A percentile compares a stretch with the other conserved stretches of the same genome.
phyloP scores from a whole-genome alignment of 2,888 invertebrate genomes.

The Agriotes lineatus region DNA sequence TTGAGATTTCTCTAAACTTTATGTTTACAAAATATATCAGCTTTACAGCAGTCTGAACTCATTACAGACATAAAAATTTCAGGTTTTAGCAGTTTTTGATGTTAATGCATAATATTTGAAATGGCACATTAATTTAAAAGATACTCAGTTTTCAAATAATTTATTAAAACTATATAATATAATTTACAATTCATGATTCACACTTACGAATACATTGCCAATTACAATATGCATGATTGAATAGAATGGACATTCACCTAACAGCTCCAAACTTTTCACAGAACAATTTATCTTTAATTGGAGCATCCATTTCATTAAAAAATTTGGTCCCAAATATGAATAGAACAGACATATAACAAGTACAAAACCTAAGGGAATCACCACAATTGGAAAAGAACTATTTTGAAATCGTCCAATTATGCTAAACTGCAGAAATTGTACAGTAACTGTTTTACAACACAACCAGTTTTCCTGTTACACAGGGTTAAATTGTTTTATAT shows the following conservation, averaged over 20 bases:
- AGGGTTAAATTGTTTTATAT: background rate
- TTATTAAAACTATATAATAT: background rate
- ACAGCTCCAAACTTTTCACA: background rate
- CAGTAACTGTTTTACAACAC: background rate
- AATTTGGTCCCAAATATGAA: slow-evolving; percentile 21
- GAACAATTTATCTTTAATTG: background rate
- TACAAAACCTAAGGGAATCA: background rate
- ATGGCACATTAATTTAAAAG: no score
- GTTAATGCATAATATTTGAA: no score
- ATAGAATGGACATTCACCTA: background rate
- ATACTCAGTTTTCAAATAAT: no score
- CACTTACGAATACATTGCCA: background rate
- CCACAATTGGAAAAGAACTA: background rate
- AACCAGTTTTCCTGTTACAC: background rate
- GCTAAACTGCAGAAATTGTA: background rate
- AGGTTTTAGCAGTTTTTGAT: no score
- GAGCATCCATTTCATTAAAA: slow-evolving; percentile 7
- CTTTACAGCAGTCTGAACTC: no score
- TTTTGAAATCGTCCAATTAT: background rate
- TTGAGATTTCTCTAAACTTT: no score
- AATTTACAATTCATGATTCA: background rate
- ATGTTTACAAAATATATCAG: no score
- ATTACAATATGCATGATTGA: background rate
- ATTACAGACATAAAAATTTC: no score
- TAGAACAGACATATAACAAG: background rate